Evolutionary conservation across 2,888 invertebrate species (phyloP).

Genomic region (Zygogramma bicolorata): DNA sequence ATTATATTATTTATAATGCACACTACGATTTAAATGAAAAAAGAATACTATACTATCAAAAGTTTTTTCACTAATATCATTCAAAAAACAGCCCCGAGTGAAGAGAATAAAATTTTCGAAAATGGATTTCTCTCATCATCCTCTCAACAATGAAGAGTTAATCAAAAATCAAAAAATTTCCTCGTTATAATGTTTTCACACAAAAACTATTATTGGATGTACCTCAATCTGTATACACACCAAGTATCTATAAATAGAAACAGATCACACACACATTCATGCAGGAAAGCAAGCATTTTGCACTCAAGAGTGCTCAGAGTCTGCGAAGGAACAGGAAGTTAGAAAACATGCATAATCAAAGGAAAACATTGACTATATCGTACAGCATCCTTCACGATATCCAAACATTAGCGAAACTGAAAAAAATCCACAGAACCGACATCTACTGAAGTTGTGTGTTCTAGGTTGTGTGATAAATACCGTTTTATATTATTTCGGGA

Average conservation of each 20-base stretch:
- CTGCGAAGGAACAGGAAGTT: background rate
- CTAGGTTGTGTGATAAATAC: background rate
- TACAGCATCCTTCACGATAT: background rate
- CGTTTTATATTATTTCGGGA: too few species aligned
- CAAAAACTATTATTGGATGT: background rate
- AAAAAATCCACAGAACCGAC: background rate
- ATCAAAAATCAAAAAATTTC: too few species aligned
- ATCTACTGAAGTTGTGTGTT: background rate
- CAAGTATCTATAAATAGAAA: background rate
- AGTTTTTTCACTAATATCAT: too few species aligned
- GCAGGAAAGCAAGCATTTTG: background rate
- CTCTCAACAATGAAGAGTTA: too few species aligned
- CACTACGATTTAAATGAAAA: too few species aligned
- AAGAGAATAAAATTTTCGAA: too few species aligned
- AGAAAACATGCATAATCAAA: background rate
- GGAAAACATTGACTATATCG: background rate
- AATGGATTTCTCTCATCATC: too few species aligned
- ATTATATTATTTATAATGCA: too few species aligned
- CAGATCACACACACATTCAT: background rate
- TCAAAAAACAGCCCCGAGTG: too few species aligned
- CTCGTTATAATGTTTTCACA: too few species aligned
- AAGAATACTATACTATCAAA: too few species aligned
- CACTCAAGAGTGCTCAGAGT: background rate
- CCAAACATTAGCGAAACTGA: background rate
- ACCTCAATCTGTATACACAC: background rate